Conservation (phyloP, 2,888 invertebrate species). For the Trimorus sp. region DNA sequence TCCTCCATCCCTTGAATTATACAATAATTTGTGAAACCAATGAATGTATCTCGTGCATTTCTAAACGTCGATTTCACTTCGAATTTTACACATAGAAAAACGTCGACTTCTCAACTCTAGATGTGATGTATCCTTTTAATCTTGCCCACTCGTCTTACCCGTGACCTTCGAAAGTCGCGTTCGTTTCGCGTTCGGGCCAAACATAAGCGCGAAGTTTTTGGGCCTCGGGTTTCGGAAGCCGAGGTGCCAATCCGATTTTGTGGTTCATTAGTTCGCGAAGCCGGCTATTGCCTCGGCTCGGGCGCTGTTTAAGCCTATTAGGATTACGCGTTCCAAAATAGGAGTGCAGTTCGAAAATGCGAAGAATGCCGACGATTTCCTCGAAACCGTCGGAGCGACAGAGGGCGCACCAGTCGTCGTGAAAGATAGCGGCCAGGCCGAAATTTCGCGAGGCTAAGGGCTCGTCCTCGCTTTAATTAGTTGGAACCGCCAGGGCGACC, state of each 20-base stretch:
- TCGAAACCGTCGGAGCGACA: constrained; percentile 54
- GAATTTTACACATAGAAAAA: no score
- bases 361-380: constrained; percentile 71
- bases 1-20: no score
- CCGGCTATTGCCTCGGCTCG: constrained; percentile 47
- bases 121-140: no score
- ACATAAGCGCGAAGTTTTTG: constrained; percentile 8
- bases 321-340: constrained; percentile 70
- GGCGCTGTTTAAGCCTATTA: constrained; percentile 74
- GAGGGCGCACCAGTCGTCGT: constrained; percentile 54
- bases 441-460: constrained; percentile 64
- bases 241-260: constrained; percentile 65
- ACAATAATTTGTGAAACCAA: no score
- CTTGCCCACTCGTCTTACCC: background rate
- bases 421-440: constrained; percentile 46
- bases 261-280: constrained; percentile 60
- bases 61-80: no score
- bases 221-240: constrained; percentile 38
- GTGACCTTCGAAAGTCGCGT: background rate
- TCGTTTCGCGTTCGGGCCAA: no score
- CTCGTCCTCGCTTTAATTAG: constrained; percentile 78
- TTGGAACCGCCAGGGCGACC: constrained; percentile 77
- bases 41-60: no score
- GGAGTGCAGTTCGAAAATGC: constrained; percentile 70
- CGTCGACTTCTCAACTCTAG: no score